Evolutionary conservation across 2,113 vertebrate species (phyloP).

Genomic region (Antennarius striatus): DNA sequence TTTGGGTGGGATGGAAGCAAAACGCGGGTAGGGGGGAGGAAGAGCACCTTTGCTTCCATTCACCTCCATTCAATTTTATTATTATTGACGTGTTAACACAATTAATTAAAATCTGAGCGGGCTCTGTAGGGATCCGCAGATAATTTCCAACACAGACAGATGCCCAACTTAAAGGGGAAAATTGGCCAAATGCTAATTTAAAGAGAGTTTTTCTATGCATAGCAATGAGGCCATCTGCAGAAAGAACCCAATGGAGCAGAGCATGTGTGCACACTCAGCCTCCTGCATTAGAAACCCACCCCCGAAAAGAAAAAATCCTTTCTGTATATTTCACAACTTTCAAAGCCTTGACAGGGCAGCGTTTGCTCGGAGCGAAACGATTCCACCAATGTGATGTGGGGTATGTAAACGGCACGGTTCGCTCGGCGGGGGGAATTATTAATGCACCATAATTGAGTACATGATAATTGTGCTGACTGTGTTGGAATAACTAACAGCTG

Average conservation of each 20-base stretch:
- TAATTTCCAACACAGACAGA: conserved; percentile 80
- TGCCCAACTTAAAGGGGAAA: conserved; percentile 77
- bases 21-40: conserved; percentile 1
- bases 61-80: conserved; percentile 34
- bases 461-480: conserved; percentile 74
- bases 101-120: conserved; percentile 79
- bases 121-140: conserved; percentile 68
- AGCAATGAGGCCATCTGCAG: conserved; percentile 77
- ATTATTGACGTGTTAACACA: conserved; percentile 69
- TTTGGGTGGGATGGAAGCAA: too few species aligned
- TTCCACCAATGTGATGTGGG: conserved; percentile 33
- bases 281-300: conserved; percentile 42
- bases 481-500: conserved; percentile 70
- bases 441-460: conserved; percentile 69
- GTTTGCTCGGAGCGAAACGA: conserved; percentile 17
- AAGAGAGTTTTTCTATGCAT: conserved; percentile 78
- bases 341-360: conserved; percentile 3
- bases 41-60: neutral
- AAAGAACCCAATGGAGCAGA: conserved; percentile 63
- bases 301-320: conserved; percentile 14
- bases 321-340: conserved; percentile 37
- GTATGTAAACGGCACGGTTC: conserved; percentile 61
- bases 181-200: conserved; percentile 79
- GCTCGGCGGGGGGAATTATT: conserved; percentile 47
- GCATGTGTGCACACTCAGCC: conserved; percentile 56